phyloP scores from a whole-genome alignment of 2,113 vertebrate genomes.

The Ivindomyrus marchei region DNA sequence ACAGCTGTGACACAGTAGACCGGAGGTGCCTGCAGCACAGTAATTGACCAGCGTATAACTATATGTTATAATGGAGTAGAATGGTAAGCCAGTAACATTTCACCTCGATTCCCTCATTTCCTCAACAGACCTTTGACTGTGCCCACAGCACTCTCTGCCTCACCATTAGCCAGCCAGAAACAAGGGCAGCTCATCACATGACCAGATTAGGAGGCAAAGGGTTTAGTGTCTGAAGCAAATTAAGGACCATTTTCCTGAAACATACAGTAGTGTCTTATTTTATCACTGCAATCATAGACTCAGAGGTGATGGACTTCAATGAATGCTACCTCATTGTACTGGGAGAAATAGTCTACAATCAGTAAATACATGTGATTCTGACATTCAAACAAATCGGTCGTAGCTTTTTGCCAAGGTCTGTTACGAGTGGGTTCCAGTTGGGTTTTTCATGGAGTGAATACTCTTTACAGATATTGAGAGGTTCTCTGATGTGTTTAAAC shows the following conservation, averaged over 20 bases:
- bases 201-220: neutral
- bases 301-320: neutral
- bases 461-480: neutral
- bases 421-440: neutral
- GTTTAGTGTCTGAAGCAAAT: neutral
- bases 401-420: neutral
- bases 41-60: conserved; percentile 3
- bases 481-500: neutral
- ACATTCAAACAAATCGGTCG: neutral
- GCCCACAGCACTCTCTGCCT: neutral
- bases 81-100: neutral
- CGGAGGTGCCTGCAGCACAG: neutral
- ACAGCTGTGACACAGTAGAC: neutral
- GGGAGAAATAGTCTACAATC: neutral
- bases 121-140: neutral
- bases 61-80: conserved; percentile 5
- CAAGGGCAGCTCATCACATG: neutral
- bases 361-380: neutral
- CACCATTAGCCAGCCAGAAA: neutral
- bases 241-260: neutral
- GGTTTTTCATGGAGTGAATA: neutral
- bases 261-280: neutral
- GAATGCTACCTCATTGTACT: neutral
- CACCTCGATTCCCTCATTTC: neutral
- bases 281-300: neutral